phyloP scores from a whole-genome alignment of 1,140 invertebrate species.

The Camponotus pennsylvanicus region DNA sequence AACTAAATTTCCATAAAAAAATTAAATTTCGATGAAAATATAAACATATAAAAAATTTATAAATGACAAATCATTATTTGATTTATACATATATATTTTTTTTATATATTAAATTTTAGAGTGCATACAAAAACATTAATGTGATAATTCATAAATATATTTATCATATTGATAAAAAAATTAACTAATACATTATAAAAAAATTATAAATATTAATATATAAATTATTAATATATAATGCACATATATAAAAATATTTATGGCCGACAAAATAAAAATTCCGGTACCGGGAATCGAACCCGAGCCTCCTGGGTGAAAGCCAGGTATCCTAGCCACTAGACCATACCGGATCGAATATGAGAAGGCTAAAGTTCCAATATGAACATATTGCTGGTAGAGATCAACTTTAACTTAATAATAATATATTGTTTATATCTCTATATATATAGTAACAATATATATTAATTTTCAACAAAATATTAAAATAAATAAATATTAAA shows the following conservation, averaged over 20 bases:
- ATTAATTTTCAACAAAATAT: neutral
- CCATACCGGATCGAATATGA: conserved; percentile 50
- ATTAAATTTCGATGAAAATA: neutral
- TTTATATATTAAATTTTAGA: no score
- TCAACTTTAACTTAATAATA: neutral
- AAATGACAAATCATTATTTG: neutral
- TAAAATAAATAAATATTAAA: neutral
- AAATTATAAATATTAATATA: neutral
- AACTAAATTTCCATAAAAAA: neutral
- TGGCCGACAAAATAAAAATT: conserved; percentile 63
- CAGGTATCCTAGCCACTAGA: conserved; percentile 71
- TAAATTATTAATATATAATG: neutral
- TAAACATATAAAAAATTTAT: neutral
- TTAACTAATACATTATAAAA: neutral
- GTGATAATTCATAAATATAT: no score
- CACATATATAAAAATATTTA: neutral
- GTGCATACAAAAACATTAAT: no score
- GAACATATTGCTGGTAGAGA: no score
- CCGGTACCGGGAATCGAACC: conserved; percentile 80
- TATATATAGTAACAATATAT: neutral
- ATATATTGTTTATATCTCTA: neutral
- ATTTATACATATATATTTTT: neutral
- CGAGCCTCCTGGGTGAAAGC: conserved; percentile 48
- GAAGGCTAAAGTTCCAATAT: neutral
- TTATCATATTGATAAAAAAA: neutral